phyloP scores from a whole-genome alignment of 2,888 invertebrate species.

The Cryptus viduatorius region DNA sequence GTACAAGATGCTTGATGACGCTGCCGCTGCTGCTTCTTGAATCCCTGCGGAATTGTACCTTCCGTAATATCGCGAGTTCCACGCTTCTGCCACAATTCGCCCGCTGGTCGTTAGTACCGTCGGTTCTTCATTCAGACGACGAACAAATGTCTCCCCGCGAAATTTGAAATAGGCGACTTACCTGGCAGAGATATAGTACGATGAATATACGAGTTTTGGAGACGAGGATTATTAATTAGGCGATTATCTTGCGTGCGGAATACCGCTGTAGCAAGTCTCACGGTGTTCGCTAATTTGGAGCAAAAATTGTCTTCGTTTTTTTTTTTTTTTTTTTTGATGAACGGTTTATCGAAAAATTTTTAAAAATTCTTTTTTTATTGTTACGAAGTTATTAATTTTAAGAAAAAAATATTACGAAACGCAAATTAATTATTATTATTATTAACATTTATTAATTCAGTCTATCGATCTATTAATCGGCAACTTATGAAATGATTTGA shows the following conservation, averaged over 20 bases:
- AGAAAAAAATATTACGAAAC: no score
- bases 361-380: no score
- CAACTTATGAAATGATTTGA: no score
- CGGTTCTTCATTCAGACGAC: conserved; percentile 44
- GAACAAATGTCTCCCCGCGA: conserved; percentile 47
- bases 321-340: no score
- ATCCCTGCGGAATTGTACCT: conserved; percentile 43
- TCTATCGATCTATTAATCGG: no score
- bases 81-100: conserved; percentile 23
- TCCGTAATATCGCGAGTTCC: conserved; percentile 55
- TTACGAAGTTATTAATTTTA: no score
- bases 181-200: background rate
- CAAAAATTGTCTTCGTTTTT: no score
- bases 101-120: conserved; percentile 53
- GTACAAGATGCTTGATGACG: conserved; percentile 47
- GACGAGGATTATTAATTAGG: background rate
- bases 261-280: no score
- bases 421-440: no score
- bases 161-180: conserved; percentile 14
- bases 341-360: no score
- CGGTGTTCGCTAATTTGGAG: no score
- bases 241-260: background rate
- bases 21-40: conserved; percentile 24
- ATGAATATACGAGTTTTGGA: background rate
- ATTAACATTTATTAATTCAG: no score